Conservation (phyloP, 2,113 vertebrate species). For the Oceanites oceanicus region DNA sequence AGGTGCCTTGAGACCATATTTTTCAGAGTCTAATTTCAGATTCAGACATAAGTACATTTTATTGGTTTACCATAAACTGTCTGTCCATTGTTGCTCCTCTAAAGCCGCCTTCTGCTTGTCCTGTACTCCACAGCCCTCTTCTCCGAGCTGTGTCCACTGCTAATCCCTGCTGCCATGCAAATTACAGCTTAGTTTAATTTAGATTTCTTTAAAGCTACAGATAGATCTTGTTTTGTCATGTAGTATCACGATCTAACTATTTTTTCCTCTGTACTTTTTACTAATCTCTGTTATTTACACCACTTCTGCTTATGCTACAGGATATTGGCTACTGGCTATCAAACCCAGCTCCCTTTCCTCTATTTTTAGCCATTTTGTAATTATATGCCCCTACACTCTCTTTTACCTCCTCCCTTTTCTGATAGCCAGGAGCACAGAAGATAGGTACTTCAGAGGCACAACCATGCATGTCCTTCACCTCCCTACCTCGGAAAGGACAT, state of each 20-base stretch:
- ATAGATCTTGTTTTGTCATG: not conserved
- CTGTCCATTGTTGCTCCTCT: constrained; percentile 14
- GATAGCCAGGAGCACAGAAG: not conserved
- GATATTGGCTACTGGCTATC: not conserved
- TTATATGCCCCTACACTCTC: not conserved
- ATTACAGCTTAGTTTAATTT: not conserved
- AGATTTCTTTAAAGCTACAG: not conserved
- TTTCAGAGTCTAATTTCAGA: constrained; percentile 64
- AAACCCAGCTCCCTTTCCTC: not conserved
- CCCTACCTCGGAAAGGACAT: not conserved
- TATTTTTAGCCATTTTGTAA: not conserved
- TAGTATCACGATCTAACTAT: not conserved
- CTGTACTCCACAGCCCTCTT: not conserved
- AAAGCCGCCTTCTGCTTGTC: not conserved
- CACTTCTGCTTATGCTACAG: not conserved
- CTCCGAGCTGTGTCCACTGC: not conserved
- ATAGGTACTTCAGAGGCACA: not conserved
- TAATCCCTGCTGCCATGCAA: not conserved
- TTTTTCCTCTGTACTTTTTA: not conserved
- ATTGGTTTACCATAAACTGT: constrained; percentile 63
- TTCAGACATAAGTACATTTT: constrained; percentile 49
- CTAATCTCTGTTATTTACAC: not conserved
- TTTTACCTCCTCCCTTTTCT: not conserved
- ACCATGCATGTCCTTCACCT: not conserved
- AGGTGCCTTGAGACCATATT: constrained; percentile 62